Percentiles rank a stretch among this genome's conserved stretches.
Conservation (phyloP, 2,797 vertebrate species). For the Myripristis murdjan region DNA sequence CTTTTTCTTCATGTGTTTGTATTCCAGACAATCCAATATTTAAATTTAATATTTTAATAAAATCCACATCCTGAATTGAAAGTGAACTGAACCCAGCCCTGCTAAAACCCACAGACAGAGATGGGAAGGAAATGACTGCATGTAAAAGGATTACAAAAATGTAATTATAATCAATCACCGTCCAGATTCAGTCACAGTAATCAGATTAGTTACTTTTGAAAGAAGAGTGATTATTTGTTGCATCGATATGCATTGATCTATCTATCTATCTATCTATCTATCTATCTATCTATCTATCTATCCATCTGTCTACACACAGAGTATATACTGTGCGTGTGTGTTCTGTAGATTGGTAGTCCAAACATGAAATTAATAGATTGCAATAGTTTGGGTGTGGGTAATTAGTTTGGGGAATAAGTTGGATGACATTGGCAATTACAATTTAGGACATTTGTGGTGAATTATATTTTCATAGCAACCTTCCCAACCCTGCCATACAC, state of each 20-base stretch:
- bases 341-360: not conserved
- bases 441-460: conserved; percentile 52
- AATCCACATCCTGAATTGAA: conserved; percentile 8
- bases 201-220: conserved; percentile 25
- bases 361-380: too few relatives aligned
- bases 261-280: too few relatives aligned
- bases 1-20: not conserved
- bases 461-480: conserved; percentile 22
- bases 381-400: not conserved
- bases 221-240: conserved; percentile 1
- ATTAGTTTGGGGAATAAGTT: not conserved
- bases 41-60: conserved; percentile 15
- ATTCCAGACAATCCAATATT: conserved; percentile 3
- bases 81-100: not conserved
- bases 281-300: too few relatives aligned
- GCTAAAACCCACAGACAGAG: not conserved
- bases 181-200: conserved; percentile 39
- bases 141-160: conserved; percentile 56
- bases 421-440: not conserved
- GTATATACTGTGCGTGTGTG: too few relatives aligned
- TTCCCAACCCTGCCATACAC: not conserved
- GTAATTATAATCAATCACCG: conserved; percentile 57
- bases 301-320: too few relatives aligned
- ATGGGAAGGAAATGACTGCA: conserved; percentile 59
- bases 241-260: not conserved